These are phyloP conservation scores for Lasioglossum pauxillum DNA, from an alignment of 2,888 invertebrate genomes.

Conservation along the genomic window DNA sequence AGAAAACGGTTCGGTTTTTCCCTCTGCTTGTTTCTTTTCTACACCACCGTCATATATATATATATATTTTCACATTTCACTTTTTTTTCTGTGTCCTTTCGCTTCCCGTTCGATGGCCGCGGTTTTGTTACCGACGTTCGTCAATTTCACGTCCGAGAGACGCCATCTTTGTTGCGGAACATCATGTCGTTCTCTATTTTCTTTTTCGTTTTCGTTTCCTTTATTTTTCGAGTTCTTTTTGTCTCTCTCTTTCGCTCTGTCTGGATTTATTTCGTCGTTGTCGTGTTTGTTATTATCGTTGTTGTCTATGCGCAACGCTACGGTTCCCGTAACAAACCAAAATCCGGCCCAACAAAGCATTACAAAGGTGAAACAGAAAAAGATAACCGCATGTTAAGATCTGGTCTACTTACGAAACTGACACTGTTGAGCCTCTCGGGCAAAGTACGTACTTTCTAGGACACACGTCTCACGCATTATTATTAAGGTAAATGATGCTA, in stretches of 20 bases:
- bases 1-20: conserved; percentile 4
- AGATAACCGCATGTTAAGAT: conserved; percentile 79
- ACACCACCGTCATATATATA: not conserved
- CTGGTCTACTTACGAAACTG: conserved; percentile 84
- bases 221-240: not conserved
- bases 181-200: not conserved
- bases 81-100: not conserved
- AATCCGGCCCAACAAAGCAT: conserved; percentile 81
- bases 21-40: not conserved
- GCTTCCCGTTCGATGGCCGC: conserved; percentile 12
- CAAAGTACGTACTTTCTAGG: conserved; percentile 84
- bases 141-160: conserved; percentile 25
- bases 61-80: not conserved
- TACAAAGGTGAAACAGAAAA: conserved; percentile 75
- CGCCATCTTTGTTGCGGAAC: not conserved
- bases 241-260: conserved; percentile 4
- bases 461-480: conserved; percentile 84
- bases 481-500: conserved; percentile 82
- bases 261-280: conserved; percentile 15
- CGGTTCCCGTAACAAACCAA: conserved; percentile 72
- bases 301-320: conserved; percentile 50
- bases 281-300: conserved; percentile 12
- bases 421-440: conserved; percentile 83
- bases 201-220: not conserved
- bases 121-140: conserved; percentile 40